phyloP scores from a whole-genome alignment of 2,888 invertebrate genomes.

The Merodon equestris region DNA sequence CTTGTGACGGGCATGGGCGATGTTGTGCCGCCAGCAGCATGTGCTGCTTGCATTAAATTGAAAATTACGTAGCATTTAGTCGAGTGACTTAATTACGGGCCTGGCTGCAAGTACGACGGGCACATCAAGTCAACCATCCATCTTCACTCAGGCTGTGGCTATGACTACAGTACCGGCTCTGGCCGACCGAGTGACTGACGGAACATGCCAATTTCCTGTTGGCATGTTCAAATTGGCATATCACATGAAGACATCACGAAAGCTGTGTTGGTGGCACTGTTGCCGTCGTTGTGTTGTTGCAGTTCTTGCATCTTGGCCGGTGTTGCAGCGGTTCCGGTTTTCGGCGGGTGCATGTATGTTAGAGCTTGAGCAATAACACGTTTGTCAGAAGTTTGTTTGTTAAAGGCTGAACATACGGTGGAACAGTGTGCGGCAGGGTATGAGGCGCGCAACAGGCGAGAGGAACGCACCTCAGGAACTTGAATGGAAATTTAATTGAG shows the following conservation, averaged over 20 bases:
- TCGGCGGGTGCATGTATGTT: constrained; percentile 25
- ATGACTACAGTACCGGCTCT: not conserved
- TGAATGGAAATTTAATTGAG: constrained; percentile 68
- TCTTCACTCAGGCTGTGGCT: constrained; percentile 16
- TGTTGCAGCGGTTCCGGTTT: constrained; percentile 63
- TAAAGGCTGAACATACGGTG: constrained; percentile 43
- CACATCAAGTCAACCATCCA: constrained; percentile 44
- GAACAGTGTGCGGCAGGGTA: constrained; percentile 38
- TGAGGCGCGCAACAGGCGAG: not conserved
- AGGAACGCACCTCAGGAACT: constrained; percentile 56
- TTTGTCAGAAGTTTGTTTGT: constrained; percentile 61
- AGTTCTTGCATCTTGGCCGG: constrained; percentile 36
- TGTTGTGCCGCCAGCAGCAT: constrained; percentile 47
- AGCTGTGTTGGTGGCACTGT: constrained; percentile 21
- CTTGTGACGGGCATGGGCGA: too few species aligned
- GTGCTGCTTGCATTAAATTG: constrained; percentile 66
- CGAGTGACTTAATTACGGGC: constrained; percentile 68
- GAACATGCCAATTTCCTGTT: constrained; percentile 69
- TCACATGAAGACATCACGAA: constrained; percentile 66
- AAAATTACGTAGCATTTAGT: constrained; percentile 68
- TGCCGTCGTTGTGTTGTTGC: constrained; percentile 11
- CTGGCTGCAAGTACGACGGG: constrained; percentile 10
- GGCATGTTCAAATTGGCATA: constrained; percentile 69
- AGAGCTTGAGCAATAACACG: constrained; percentile 49
- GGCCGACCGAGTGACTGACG: constrained; percentile 48